These are phyloP conservation scores for Halichondria panicea DNA, from an alignment of 37 sponge, comb jelly and placozoan species.

Conservation along the genomic window DNA sequence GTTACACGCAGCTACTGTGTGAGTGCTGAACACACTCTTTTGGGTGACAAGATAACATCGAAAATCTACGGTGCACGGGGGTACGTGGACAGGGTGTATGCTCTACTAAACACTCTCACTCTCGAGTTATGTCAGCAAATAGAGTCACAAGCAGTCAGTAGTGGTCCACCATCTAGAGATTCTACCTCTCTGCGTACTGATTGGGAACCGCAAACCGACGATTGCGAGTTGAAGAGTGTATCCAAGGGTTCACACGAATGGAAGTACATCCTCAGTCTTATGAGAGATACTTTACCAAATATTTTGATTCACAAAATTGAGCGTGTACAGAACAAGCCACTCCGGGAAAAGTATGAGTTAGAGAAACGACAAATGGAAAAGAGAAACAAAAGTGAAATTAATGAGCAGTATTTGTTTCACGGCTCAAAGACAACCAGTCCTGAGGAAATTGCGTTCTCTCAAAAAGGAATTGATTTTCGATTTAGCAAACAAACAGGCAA, in stretches of 20 bases:
- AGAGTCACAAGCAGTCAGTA: background rate
- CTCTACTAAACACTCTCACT: too few species aligned
- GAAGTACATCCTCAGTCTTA: background rate
- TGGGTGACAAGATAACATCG: background rate
- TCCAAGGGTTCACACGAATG: constrained; percentile 19
- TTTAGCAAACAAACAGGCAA: constrained; percentile 3
- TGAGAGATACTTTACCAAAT: constrained; percentile 38
- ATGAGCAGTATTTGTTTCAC: constrained; percentile 69
- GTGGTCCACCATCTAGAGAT: background rate
- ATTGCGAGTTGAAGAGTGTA: constrained; percentile 5
- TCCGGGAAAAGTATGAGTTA: constrained; percentile 60
- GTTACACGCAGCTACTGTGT: background rate
- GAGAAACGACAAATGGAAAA: constrained; percentile 34
- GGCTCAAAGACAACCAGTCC: constrained; percentile 60
- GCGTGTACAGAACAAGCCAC: constrained; percentile 67
- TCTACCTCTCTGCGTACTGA: background rate
- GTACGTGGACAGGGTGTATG: background rate
- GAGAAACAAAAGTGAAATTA: constrained; percentile 44
- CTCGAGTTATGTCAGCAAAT: too few species aligned
- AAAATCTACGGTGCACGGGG: background rate
- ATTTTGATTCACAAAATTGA: constrained; percentile 27
- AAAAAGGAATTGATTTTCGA: constrained; percentile 78
- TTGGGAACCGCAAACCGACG: constrained; percentile 16
- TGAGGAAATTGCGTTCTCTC: constrained; percentile 24
- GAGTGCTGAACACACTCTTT: background rate